phyloP scores from a whole-genome alignment of 1,140 invertebrate species.

The Achroia grisella region DNA sequence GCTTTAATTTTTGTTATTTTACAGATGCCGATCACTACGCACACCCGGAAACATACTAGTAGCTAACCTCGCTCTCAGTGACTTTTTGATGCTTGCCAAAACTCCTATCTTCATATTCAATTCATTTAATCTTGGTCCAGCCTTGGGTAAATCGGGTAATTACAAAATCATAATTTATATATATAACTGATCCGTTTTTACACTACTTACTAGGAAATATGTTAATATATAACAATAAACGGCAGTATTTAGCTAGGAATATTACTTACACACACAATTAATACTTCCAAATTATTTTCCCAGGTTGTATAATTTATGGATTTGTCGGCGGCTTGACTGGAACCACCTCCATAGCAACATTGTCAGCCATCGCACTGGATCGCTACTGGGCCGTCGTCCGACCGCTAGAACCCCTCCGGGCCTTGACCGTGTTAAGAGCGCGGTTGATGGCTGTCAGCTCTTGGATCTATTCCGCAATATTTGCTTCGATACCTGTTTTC shows the following conservation, averaged over 20 bases:
- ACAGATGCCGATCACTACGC: conserved; percentile 79
- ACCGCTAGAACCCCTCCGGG: conserved; percentile 77
- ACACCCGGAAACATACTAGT: conserved; percentile 86
- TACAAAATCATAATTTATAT: conserved; percentile 3
- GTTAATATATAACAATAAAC: no score
- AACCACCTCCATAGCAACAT: conserved; percentile 80
- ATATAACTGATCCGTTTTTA: no score
- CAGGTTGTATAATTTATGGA: conserved; percentile 82
- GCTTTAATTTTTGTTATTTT: no score
- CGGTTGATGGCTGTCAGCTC: conserved; percentile 77
- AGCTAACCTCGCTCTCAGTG: conserved; percentile 84
- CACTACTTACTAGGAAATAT: no score
- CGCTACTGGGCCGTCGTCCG: conserved; percentile 83
- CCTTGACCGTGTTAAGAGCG: conserved; percentile 76
- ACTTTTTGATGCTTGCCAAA: conserved; percentile 81
- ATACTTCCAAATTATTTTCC: no score
- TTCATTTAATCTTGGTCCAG: conserved; percentile 79
- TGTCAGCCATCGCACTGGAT: conserved; percentile 82
- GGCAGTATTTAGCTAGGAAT: no score
- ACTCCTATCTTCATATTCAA: conserved; percentile 83
- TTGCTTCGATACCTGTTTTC: conserved; percentile 79
- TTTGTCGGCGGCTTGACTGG: conserved; percentile 83
- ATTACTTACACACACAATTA: no score
- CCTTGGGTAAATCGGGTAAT: conserved; percentile 79
- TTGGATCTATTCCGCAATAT: conserved; percentile 83